Percentiles rank a stretch among this genome's conserved stretches.
Conservation (phyloP, 2,113 vertebrate species). For the Jaculus jaculus region DNA sequence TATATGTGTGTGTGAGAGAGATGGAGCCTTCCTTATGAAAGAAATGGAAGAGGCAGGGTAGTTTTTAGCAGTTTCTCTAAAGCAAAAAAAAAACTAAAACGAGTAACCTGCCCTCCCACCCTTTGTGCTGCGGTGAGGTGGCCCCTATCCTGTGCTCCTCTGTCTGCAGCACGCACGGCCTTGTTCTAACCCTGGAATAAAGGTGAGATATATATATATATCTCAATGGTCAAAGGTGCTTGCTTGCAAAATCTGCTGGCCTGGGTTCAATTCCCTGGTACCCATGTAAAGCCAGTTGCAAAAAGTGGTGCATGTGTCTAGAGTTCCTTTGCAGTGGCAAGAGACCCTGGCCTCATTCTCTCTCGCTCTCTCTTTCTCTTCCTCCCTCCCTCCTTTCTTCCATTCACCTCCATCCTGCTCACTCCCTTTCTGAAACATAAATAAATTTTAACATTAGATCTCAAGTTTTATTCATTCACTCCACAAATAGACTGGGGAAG, state of each 20-base stretch:
- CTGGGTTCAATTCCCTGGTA: too few relatives aligned
- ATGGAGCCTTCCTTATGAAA: neutral
- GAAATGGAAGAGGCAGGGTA: constrained; percentile 50
- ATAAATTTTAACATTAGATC: too few relatives aligned
- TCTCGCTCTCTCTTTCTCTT: constrained; percentile 33
- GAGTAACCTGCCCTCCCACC: constrained; percentile 54
- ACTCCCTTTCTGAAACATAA: too few relatives aligned
- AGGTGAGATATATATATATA: too few relatives aligned
- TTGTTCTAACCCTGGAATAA: constrained; percentile 80
- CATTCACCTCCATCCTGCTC: too few relatives aligned
- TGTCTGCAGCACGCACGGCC: constrained; percentile 75
- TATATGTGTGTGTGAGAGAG: neutral
- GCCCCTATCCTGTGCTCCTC: constrained; percentile 58
- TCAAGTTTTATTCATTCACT: neutral
- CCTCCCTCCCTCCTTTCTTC: too few relatives aligned
- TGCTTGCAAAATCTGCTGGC: too few relatives aligned
- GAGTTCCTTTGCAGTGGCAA: too few relatives aligned
- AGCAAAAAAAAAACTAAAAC: constrained; percentile 39
- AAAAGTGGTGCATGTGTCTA: too few relatives aligned
- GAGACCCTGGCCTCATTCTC: too few relatives aligned
- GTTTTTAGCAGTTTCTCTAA: constrained; percentile 63
- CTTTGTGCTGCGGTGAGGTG: constrained; percentile 48
- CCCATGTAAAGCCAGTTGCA: too few relatives aligned
- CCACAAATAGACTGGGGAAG: neutral
- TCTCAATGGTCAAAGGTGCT: too few relatives aligned